Conservation (phyloP, 2,888 invertebrate genomes). For the Orthosia cruda region DNA sequence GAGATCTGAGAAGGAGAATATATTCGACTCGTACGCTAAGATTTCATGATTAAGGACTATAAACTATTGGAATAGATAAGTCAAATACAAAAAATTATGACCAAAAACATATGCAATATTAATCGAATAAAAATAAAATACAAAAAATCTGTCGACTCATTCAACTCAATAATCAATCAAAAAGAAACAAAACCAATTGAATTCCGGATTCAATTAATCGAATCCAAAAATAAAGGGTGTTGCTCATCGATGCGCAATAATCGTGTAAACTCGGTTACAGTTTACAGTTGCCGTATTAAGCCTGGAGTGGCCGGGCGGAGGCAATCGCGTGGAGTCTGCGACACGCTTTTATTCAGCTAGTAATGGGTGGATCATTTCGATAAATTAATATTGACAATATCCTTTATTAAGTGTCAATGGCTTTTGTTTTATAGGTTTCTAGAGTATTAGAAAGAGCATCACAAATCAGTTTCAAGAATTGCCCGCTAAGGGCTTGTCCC, state of each 20-base stretch:
- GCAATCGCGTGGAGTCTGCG: constrained; percentile 73
- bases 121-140: not conserved
- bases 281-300: constrained; percentile 65
- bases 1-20: too few species aligned
- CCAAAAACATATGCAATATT: too few species aligned
- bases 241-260: constrained; percentile 79
- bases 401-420: not conserved
- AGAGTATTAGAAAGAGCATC: not conserved
- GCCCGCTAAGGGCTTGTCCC: too few species aligned
- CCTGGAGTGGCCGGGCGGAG: constrained; percentile 62
- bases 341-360: constrained; percentile 63
- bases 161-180: constrained; percentile 15
- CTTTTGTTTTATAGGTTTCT: not conserved
- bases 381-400: not conserved
- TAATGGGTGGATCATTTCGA: constrained; percentile 64
- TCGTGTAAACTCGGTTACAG: constrained; percentile 80
- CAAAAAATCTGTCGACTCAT: not conserved
- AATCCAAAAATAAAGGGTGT: constrained; percentile 67
- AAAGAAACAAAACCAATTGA: constrained; percentile 21
- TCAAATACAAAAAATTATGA: too few species aligned
- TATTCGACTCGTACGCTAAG: too few species aligned
- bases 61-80: too few species aligned
- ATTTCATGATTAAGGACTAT: too few species aligned
- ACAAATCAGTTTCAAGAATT: too few species aligned
- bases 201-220: constrained; percentile 48